These are phyloP conservation scores for Epinephelus lanceolatus DNA, from an alignment of 2,113 vertebrate species.

Conservation along the genomic window DNA sequence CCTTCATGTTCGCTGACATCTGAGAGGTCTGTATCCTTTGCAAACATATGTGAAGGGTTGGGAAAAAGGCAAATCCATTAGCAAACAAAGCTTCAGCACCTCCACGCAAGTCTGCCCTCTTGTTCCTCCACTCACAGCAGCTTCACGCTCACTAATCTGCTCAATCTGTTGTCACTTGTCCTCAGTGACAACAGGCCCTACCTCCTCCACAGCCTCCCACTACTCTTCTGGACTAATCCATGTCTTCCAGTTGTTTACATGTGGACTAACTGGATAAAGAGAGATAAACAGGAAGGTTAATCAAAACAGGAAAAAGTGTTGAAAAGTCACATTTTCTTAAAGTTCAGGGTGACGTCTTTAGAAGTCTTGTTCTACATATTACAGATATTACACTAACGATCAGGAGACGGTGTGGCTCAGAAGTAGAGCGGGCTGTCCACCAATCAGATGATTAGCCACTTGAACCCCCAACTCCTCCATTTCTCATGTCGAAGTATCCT, in stretches of 20 bases:
- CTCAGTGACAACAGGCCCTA: not conserved
- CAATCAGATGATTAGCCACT: no score
- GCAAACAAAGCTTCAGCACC: constrained; percentile 34
- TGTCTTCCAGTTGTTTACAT: not conserved
- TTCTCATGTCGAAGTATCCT: no score
- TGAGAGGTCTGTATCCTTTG: constrained; percentile 1
- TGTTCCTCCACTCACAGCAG: not conserved
- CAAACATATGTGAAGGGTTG: not conserved
- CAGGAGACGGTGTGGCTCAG: no score
- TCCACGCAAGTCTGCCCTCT: not conserved
- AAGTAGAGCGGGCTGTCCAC: no score
- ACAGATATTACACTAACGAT: no score
- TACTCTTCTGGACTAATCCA: not conserved
- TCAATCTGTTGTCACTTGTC: constrained; percentile 41
- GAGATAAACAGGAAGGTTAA: not conserved
- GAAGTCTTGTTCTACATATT: not conserved
- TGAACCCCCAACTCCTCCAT: no score
- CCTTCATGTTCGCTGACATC: not conserved
- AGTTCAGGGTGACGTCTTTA: no score
- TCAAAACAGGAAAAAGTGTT: not conserved
- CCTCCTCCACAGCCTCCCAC: not conserved
- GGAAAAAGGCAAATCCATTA: constrained; percentile 23
- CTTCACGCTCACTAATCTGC: constrained; percentile 59
- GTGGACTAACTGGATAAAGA: not conserved
- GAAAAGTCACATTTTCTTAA: not conserved